Base-by-base conservation (phyloP, 2,888 invertebrate species). In the Ophion ellenae region DNA sequence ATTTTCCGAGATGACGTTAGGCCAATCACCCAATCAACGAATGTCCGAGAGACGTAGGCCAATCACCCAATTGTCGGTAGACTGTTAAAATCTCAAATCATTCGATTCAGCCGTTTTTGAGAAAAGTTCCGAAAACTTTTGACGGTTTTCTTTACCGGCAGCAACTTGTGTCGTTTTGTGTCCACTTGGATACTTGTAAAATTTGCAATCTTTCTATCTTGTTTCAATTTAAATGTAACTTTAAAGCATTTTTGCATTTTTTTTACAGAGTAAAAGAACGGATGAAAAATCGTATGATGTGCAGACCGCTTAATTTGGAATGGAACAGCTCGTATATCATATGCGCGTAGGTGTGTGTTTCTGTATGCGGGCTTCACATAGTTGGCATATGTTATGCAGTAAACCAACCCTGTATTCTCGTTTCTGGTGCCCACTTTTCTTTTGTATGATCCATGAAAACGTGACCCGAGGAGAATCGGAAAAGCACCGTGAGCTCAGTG, bases 391-490 rank as follows among this genome's bases (percentile, higher is more conserved):
- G 66, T 36, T 53, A 57, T 81, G 78, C 71, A 32, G 63, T 81
- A 73, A 53, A 77, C 74, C 81, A 24, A 59, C 24, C 36, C 63
- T 74, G 40, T 40, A 74, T 78, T 74, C 77, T 81, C 76, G 59
- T 81, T 63, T 74, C 69, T 28, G 24, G 71, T 40, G 59, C 59
- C 74, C 73, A 53, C 81, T 81, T 81, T 75, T 82, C 86, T 66
- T 81, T 84, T 76, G 83, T 84, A 77, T 73, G 73, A 71, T 84
- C 82, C 81, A 87, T 87, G 84, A 85, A 89, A 84, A 81, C 84
- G 81, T 85, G 84, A 85, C 84, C 74, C 73, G 70, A 85, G 67
- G 74, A 74, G 81, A 81, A 85, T 85, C 74, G 77, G 81, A 74
- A 78, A 85, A 67, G 81, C 73, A 77, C 73, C 86, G 84, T 78